Evolutionary conservation across 2,797 vertebrate species (phyloP).

Genomic region (Notolabrus celidotus): DNA sequence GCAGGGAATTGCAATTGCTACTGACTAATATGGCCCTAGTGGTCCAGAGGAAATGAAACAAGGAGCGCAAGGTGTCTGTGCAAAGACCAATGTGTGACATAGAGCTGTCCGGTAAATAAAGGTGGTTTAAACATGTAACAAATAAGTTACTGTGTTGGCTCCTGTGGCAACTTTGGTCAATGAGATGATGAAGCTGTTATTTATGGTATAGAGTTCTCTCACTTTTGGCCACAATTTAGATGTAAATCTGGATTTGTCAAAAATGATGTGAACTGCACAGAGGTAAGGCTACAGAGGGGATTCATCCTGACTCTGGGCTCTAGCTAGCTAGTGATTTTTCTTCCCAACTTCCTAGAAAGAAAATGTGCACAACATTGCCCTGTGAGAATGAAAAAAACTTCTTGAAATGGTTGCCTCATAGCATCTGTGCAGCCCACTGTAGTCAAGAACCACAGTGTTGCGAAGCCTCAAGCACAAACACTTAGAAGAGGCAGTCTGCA

Average conservation of each 20-base stretch:
- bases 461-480: conserved; percentile 37
- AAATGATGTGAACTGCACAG: conserved; percentile 41
- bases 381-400: conserved; percentile 26
- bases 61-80: conserved; percentile 44
- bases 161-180: conserved; percentile 17
- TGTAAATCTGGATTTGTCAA: conserved; percentile 26
- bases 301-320: conserved; percentile 33
- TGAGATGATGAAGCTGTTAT: conserved; percentile 27
- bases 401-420: conserved; percentile 19
- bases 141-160: conserved; percentile 43
- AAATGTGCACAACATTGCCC: conserved; percentile 26
- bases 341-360: conserved; percentile 18
- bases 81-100: conserved; percentile 69
- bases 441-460: conserved; percentile 20
- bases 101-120: conserved; percentile 57
- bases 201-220: conserved; percentile 13
- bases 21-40: conserved; percentile 72
- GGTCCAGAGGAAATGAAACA: conserved; percentile 73
- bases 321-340: conserved; percentile 6
- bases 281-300: conserved; percentile 37
- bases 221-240: conserved; percentile 51
- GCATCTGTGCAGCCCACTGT: conserved; percentile 7
- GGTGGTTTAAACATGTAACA: conserved; percentile 33
- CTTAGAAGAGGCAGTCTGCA: conserved; percentile 12
- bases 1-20: conserved; percentile 78